These are phyloP conservation scores for Hippocampus barbouri DNA, from an alignment of 2,113 vertebrate genomes.

Conservation along the genomic window DNA sequence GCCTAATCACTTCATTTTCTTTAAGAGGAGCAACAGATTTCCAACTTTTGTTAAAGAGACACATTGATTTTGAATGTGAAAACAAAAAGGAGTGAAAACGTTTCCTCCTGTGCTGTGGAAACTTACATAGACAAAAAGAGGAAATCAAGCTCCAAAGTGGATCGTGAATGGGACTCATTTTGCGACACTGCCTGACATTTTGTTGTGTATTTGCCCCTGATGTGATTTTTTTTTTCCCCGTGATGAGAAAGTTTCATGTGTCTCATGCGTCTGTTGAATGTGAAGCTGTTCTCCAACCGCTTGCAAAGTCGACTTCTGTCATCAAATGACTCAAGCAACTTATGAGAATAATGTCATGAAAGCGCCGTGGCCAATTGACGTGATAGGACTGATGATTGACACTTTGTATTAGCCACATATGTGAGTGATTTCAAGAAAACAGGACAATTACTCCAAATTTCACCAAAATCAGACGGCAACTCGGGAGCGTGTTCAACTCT, in stretches of 20 bases:
- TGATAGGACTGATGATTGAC: neutral
- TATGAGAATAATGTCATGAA: neutral
- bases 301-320: neutral
- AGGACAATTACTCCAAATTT: constrained; percentile 9
- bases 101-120: constrained; percentile 19
- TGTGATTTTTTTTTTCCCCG: neutral
- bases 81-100: constrained; percentile 39
- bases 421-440: neutral
- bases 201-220: constrained; percentile 20
- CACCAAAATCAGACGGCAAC: constrained; percentile 21
- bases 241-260: neutral
- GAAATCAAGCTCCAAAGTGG: constrained; percentile 20
- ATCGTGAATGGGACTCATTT: constrained; percentile 38
- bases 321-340: neutral
- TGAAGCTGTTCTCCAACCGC: neutral
- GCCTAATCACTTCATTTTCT: constrained; percentile 24
- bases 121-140: constrained; percentile 31
- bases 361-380: neutral
- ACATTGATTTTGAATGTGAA: constrained; percentile 47
- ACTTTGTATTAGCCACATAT: neutral
- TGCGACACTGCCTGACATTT: constrained; percentile 13
- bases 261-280: neutral
- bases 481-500: constrained; percentile 10
- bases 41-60: constrained; percentile 17
- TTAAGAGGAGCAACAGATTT: constrained; percentile 35